Base-by-base conservation (phyloP, 1,140 invertebrate genomes). In the Steinernema khuongi region DNA sequence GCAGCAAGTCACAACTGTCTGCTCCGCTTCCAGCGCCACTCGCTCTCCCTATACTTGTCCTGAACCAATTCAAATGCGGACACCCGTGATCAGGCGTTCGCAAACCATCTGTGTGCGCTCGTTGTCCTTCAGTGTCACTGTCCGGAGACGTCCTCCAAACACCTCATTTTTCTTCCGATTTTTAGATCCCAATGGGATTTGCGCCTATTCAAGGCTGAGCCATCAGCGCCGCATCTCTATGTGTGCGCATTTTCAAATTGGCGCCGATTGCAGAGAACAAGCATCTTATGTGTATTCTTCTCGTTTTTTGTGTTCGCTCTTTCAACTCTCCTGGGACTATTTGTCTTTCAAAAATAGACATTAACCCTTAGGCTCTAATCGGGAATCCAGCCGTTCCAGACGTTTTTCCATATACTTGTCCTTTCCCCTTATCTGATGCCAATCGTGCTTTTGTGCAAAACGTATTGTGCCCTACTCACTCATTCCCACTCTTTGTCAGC, bases 61-160 rank as follows among this genome's bases (percentile, higher is more conserved):
- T 60, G 7, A 41, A 41, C n/a, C 7, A n/a, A 41, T 41, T n/a
- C n/a, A n/a, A n/a, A 41, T 7, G n/a, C 36, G 36, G 7, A 7
- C 36, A 7, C 36, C n/a, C 36, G 36, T 41, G 7, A 41, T 11
- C 7, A 41, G n/a, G 36, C 36, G 36, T 41, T n/a, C 50, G 50
- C 50, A 2, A 14, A 60, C 50, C 50, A 60, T 60, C 50, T 60
- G n/a, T n/a, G n/a, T n/a, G n/a, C n/a, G 50, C 50, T 41, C 50
- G 11, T 60, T 60, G 50, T 60, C 22, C 50, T 60, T 11, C 50
- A 22, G 50, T 60, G 36, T 41, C 36, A 41, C n/a, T 14, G 14
- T 11, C 14, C 11, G 11, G 50, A 7, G 50, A 60, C 50, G 22
- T n/a, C 50, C 50, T 4, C 26, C 50, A 60, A 60, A 60, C 50